These are phyloP conservation scores for Alligator mississippiensis DNA, from an alignment of 2,113 vertebrate genomes.

Conservation along the genomic window DNA sequence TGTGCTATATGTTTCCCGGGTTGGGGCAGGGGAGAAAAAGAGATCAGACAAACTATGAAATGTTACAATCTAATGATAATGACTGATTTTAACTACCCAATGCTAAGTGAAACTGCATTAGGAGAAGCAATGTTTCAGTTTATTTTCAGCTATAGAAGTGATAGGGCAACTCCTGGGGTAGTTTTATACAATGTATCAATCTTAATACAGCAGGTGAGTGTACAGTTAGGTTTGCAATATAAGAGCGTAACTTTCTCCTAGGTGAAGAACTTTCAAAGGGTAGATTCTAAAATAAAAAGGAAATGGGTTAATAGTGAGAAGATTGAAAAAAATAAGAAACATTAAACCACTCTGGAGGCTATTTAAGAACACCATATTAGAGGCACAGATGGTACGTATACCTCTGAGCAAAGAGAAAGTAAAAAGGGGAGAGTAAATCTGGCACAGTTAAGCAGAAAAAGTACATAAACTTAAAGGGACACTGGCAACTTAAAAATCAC, in stretches of 20 bases:
- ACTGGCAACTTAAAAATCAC: conserved; percentile 74
- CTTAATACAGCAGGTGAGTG: neutral
- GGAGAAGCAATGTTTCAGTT: neutral
- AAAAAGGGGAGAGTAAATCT: conserved; percentile 80
- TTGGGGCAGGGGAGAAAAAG: neutral
- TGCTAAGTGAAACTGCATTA: neutral
- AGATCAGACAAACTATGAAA: neutral
- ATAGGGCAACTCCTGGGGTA: neutral
- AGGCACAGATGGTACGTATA: conserved; percentile 81
- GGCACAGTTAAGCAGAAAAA: conserved; percentile 78
- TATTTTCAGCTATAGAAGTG: neutral
- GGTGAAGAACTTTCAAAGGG: conserved; percentile 1
- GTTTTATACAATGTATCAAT: neutral
- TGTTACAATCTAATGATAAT: neutral
- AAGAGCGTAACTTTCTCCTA: neutral
- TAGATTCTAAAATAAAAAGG: conserved; percentile 16
- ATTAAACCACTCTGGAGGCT: conserved; percentile 61
- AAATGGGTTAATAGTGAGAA: conserved; percentile 57
- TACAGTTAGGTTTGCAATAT: neutral
- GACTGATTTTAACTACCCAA: neutral
- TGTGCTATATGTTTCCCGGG: neutral
- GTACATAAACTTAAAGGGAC: conserved; percentile 81
- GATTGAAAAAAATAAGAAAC: conserved; percentile 25
- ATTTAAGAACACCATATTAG: conserved; percentile 70
- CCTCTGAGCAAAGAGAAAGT: conserved; percentile 74